phyloP scores from a whole-genome alignment of 2,797 vertebrate species.

The Acomys russatus region DNA sequence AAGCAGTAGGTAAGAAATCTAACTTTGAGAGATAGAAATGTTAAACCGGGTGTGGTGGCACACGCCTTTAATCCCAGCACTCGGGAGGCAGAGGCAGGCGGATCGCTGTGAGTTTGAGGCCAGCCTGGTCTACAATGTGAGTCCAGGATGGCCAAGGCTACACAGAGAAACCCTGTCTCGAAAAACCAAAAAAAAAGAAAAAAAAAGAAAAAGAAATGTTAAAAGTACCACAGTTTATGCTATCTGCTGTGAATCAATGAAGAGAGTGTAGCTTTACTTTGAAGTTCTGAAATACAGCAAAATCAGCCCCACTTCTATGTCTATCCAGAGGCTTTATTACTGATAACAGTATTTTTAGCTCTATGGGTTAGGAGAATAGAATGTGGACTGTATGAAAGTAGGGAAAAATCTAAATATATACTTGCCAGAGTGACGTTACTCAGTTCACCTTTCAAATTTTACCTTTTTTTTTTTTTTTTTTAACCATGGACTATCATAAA shows the following conservation, averaged over 20 bases:
- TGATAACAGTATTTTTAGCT: background rate
- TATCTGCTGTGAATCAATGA: background rate
- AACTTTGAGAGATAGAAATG: background rate
- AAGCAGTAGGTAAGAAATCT: background rate
- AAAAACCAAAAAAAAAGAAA: no score
- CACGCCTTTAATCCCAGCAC: no score
- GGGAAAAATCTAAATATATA: background rate
- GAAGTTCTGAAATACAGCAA: constrained; percentile 41
- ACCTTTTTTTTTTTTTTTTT: background rate
- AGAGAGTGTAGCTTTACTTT: background rate
- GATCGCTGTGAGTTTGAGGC: no score
- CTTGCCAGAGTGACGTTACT: background rate
- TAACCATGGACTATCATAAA: background rate
- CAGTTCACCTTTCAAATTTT: constrained; percentile 41
- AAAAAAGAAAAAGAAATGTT: no score
- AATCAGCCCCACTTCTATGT: background rate
- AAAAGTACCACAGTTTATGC: background rate
- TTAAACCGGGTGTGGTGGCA: no score
- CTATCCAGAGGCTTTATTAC: constrained; percentile 17
- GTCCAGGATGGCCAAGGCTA: no score
- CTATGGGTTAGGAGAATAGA: background rate
- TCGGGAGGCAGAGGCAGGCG: no score
- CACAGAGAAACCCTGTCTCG: no score
- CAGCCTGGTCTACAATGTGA: no score
- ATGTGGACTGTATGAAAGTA: background rate